Conservation (phyloP, 2,113 vertebrate species). For the Paracyprichromis sp. region DNA sequence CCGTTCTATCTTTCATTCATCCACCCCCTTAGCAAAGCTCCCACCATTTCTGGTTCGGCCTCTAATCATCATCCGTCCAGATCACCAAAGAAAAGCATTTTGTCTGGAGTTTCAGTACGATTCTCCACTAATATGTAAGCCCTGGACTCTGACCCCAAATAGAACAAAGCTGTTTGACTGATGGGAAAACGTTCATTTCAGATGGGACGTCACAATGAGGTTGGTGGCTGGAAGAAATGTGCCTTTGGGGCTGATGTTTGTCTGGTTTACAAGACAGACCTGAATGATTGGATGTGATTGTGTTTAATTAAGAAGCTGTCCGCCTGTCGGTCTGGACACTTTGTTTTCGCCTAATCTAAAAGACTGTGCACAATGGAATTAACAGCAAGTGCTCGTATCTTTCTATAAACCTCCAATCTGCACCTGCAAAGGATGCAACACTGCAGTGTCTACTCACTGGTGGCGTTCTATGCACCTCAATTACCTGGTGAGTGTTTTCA, state of each 20-base stretch:
- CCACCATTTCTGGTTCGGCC: neutral
- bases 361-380: neutral
- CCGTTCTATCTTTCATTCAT: neutral
- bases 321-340: neutral
- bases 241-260: neutral
- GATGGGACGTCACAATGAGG: neutral
- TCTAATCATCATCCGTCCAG: neutral
- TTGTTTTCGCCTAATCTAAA: neutral
- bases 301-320: neutral
- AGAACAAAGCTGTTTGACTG: neutral
- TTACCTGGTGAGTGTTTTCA: neutral
- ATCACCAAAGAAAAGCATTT: neutral
- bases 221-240: neutral
- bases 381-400: neutral
- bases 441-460: neutral
- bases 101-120: neutral
- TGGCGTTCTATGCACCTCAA: neutral
- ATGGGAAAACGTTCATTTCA: neutral
- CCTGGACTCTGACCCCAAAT: neutral
- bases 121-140: neutral
- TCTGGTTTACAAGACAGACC: neutral
- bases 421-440: neutral
- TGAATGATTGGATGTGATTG: neutral
- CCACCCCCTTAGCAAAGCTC: neutral
- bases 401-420: neutral